phyloP scores from a whole-genome alignment of 35 echinoderm and acorn worm species.

The Ophiothrix spiculata region DNA sequence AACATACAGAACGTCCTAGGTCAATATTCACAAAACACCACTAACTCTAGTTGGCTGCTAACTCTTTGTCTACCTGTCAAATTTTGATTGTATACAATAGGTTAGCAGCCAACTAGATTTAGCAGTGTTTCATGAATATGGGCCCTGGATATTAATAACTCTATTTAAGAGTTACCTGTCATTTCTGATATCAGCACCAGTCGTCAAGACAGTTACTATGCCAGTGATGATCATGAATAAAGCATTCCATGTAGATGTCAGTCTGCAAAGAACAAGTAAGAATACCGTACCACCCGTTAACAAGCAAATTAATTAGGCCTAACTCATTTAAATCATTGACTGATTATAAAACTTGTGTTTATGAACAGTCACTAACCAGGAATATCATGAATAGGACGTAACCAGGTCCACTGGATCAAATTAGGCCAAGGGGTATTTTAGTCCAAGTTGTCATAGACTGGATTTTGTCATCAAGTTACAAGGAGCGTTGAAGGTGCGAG shows the following conservation, averaged over 20 bases:
- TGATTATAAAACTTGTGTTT: background rate
- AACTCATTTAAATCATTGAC: background rate
- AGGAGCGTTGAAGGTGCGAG: too few relatives aligned
- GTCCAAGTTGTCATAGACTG: too few relatives aligned
- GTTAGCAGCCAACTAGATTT: too few relatives aligned
- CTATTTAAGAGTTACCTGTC: background rate
- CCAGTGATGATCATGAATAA: background rate
- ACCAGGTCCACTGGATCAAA: background rate
- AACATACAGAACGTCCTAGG: too few relatives aligned
- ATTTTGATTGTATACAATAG: too few relatives aligned
- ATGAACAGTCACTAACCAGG: background rate
- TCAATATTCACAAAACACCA: too few relatives aligned
- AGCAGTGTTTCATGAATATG: too few relatives aligned
- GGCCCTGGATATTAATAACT: too few relatives aligned
- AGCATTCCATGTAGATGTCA: background rate
- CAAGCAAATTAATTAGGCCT: background rate
- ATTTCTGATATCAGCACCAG: background rate
- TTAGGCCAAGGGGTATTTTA: background rate
- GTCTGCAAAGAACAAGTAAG: background rate
- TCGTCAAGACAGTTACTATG: background rate
- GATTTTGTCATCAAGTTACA: too few relatives aligned
- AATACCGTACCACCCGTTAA: background rate
- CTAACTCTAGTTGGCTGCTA: too few relatives aligned
- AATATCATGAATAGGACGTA: background rate
- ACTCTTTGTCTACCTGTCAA: too few relatives aligned